Percentiles rank a stretch among this genome's conserved stretches.
These are phyloP conservation scores for Argyra leucocephala DNA, from an alignment of 2,888 invertebrate genomes.

Conservation along the genomic window DNA sequence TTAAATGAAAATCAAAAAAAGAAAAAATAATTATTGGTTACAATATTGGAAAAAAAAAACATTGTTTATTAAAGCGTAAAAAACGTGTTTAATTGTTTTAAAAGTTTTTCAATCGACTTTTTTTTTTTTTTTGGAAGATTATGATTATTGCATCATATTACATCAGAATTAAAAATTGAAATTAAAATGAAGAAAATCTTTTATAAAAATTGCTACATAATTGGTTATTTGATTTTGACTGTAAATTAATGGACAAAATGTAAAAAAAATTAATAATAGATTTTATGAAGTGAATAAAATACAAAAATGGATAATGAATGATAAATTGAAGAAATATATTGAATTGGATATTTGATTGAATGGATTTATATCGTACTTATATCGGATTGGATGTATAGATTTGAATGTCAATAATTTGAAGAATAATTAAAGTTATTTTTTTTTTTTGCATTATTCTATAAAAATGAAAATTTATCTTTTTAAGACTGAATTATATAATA, in stretches of 20 bases:
- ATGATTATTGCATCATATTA: conserved; percentile 96
- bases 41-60: conserved; percentile 80
- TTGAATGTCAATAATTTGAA: too few species aligned
- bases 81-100: conserved; percentile 39
- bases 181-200: too few species aligned
- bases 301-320: conserved; percentile 45
- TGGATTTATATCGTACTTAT: too few species aligned
- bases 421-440: too few species aligned
- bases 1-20: too few species aligned
- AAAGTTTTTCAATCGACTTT: conserved; percentile 5
- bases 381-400: too few species aligned
- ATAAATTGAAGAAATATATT: too few species aligned
- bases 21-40: conserved; percentile 62
- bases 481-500: too few species aligned
- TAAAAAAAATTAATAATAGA: conserved; percentile 80
- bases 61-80: conserved; percentile 82
- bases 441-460: too few species aligned
- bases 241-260: conserved; percentile 77
- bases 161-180: conserved; percentile 77
- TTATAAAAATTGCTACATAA: too few species aligned
- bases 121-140: conserved; percentile 45
- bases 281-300: conserved; percentile 84
- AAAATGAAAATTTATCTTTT: too few species aligned
- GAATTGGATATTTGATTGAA: too few species aligned
- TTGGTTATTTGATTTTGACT: conserved; percentile 84